phyloP scores from a whole-genome alignment of 2,888 invertebrate genomes.

The Cerastis leucographa region DNA sequence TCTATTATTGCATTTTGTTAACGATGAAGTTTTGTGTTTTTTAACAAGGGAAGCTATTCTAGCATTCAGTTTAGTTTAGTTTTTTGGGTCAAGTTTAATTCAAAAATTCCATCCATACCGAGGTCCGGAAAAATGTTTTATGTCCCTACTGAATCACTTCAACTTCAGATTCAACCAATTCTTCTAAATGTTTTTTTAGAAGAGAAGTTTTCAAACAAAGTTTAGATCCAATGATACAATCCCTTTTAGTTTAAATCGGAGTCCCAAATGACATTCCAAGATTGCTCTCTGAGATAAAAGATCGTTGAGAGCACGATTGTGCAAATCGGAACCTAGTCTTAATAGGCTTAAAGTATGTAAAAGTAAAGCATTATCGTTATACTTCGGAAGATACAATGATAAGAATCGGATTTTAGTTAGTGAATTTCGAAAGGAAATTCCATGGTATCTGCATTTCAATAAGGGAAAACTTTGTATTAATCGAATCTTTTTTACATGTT shows the following conservation, averaged over 20 bases:
- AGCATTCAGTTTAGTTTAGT: no score
- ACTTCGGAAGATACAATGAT: slow-evolving; percentile 31
- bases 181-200: slow-evolving; percentile 6
- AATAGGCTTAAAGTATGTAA: slow-evolving; percentile 54
- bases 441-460: slow-evolving; percentile 20
- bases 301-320: slow-evolving; percentile 55
- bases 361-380: slow-evolving; percentile 37
- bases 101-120: not conserved
- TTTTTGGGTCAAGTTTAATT: no score
- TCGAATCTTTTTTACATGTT: not conserved
- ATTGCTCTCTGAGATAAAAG: slow-evolving; percentile 54
- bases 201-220: slow-evolving; percentile 41
- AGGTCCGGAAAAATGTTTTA: slow-evolving; percentile 4
- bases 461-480: slow-evolving; percentile 1
- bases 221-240: slow-evolving; percentile 35
- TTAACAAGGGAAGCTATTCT: rapidly evolving
- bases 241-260: slow-evolving; percentile 47
- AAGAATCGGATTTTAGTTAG: slow-evolving; percentile 4
- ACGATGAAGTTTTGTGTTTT: not conserved
- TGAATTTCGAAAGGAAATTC: slow-evolving; percentile 18
- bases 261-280: slow-evolving; percentile 54
- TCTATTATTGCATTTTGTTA: not conserved
- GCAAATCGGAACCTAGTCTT: slow-evolving; percentile 50
- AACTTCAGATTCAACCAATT: slow-evolving; percentile 7
- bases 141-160: not conserved